These are phyloP conservation scores for Seriola dumerili DNA, from an alignment of 2,113 vertebrate species.

Conservation along the genomic window DNA sequence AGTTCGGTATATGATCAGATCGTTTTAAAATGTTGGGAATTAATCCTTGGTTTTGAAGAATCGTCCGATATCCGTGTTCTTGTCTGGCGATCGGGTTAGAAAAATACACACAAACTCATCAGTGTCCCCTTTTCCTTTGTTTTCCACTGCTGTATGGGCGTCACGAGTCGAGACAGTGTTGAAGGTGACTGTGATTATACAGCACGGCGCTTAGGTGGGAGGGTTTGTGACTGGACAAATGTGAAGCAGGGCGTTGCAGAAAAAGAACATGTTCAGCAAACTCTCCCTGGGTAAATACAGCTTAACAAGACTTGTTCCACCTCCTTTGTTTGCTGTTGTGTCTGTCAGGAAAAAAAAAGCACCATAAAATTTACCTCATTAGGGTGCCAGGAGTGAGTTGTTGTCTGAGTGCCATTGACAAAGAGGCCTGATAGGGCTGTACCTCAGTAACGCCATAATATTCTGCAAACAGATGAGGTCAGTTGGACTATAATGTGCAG, in stretches of 20 bases:
- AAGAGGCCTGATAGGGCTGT: conserved; percentile 13
- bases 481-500: conserved; percentile 1
- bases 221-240: conserved; percentile 16
- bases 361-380: conserved; percentile 39
- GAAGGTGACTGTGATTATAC: background rate
- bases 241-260: conserved; percentile 17
- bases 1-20: no score
- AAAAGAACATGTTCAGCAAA: conserved; percentile 38
- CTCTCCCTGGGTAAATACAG: conserved; percentile 44
- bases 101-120: background rate
- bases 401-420: conserved; percentile 37
- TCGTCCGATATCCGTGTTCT: background rate
- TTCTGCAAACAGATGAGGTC: conserved; percentile 25
- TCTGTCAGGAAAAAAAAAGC: conserved; percentile 29
- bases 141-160: background rate
- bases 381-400: conserved; percentile 4
- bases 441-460: conserved; percentile 16
- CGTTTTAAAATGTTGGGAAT: no score
- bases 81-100: background rate
- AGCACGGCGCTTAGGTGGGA: conserved; percentile 6
- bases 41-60: background rate
- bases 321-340: conserved; percentile 57
- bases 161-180: background rate
- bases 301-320: conserved; percentile 26
- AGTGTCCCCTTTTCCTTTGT: background rate